Percentiles rank a stretch among this genome's conserved stretches.
phyloP scores from a whole-genome alignment of 2,113 vertebrate genomes.

The Pterocles burchelli region DNA sequence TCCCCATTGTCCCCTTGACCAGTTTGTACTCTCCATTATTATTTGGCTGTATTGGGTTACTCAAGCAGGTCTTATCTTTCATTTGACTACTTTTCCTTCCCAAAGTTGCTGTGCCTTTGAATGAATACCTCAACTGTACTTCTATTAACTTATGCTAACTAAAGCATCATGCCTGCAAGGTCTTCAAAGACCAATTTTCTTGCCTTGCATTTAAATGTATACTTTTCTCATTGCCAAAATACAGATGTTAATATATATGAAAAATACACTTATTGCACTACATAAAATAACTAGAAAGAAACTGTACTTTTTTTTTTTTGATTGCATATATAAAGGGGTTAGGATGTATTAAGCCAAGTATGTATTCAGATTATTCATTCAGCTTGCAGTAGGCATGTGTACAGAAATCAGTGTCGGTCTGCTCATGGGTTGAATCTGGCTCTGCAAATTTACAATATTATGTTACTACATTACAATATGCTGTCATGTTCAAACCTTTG shows the following conservation, averaged over 20 bases:
- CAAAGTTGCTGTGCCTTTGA: not conserved
- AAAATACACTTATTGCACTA: not conserved
- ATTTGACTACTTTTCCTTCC: not conserved
- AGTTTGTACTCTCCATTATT: not conserved
- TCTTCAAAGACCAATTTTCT: not conserved
- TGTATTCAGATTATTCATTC: not conserved
- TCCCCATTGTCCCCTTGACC: not conserved
- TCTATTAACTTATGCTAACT: not conserved
- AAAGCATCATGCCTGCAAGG: not conserved
- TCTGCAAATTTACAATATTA: not conserved
- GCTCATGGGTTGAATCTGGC: not conserved
- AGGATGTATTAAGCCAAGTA: not conserved
- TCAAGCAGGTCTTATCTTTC: not conserved
- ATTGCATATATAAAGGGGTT: not conserved
- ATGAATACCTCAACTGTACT: not conserved
- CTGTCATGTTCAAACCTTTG: slow-evolving; percentile 29
- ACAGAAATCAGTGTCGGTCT: not conserved
- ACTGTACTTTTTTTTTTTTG: not conserved
- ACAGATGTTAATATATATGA: not conserved
- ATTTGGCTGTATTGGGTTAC: not conserved
- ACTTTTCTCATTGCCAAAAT: not conserved
- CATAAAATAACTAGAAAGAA: not conserved
- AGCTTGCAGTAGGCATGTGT: not conserved
- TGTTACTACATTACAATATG: slow-evolving; percentile 36
- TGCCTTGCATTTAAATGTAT: not conserved